Conservation (phyloP, 2,888 invertebrate species). For the Sipha maydis region DNA sequence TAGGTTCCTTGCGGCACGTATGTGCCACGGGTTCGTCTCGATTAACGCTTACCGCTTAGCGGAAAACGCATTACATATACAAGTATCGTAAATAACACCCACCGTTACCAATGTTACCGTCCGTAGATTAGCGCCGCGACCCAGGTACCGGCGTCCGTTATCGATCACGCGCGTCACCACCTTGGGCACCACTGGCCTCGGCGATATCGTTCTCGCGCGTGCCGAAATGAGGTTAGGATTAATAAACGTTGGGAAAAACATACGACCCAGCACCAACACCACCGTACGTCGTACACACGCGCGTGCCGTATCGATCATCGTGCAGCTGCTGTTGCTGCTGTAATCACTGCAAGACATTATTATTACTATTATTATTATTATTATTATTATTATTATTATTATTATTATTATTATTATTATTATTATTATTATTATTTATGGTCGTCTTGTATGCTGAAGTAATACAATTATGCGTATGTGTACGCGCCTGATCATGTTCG, state of each 20-base stretch:
- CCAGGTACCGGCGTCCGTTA: neutral
- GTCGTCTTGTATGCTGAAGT: neutral
- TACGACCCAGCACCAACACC: slow-evolving; percentile 12
- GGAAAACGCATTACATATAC: neutral
- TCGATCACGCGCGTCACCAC: slow-evolving; percentile 18
- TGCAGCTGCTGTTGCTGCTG: neutral
- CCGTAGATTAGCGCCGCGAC: neutral
- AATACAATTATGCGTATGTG: neutral
- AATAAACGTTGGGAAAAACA: slow-evolving; percentile 44
- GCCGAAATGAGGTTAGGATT: slow-evolving; percentile 49
- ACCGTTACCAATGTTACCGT: neutral
- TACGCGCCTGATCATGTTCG: neutral
- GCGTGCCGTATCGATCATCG: neutral
- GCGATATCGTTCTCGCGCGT: slow-evolving; percentile 21
- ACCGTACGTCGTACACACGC: neutral
- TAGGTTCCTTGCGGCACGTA: no score
- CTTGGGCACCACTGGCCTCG: slow-evolving; percentile 43
- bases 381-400: neutral
- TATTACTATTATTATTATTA: neutral
- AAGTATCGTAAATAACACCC: no score
- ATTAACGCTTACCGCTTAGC: neutral
- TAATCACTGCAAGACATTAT: neutral
- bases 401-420: neutral
- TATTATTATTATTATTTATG: neutral
- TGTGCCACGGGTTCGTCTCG: no score